These are phyloP conservation scores for Bryconaethiops microstoma DNA, from an alignment of 2,797 vertebrate species.

Conservation along the genomic window DNA sequence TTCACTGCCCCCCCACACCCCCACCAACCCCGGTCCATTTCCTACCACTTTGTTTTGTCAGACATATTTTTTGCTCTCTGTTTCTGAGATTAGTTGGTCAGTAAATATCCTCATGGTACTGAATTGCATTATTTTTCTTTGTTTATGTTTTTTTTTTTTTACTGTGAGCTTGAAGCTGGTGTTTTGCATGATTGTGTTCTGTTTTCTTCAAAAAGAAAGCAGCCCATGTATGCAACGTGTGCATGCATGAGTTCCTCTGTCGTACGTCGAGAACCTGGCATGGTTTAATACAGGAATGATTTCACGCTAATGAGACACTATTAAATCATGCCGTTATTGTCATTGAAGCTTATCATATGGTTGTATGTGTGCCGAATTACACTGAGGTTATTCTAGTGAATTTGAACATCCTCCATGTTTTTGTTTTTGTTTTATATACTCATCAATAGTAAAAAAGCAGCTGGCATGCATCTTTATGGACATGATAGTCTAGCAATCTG, in stretches of 20 bases:
- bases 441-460: background rate
- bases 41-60: constrained; percentile 64
- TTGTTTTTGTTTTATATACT: background rate
- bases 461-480: constrained; percentile 16
- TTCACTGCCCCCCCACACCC: constrained; percentile 51
- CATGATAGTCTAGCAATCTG: constrained; percentile 30
- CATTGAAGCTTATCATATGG: background rate
- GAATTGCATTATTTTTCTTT: constrained; percentile 62
- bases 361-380: background rate
- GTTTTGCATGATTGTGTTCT: constrained; percentile 84
- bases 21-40: constrained; percentile 40
- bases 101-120: constrained; percentile 71
- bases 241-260: constrained; percentile 64
- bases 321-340: constrained; percentile 47
- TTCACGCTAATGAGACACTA: constrained; percentile 19
- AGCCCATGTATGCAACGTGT: constrained; percentile 66
- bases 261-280: constrained; percentile 53
- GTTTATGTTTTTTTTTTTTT: constrained; percentile 40
- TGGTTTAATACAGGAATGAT: constrained; percentile 36
- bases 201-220: constrained; percentile 62
- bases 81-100: constrained; percentile 61
- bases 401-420: background rate
- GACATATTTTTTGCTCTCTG: constrained; percentile 63
- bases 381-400: background rate
- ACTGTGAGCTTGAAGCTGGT: constrained; percentile 75